Conservation (phyloP, 1,140 invertebrate species). For the Archegozetes longisetosus region DNA sequence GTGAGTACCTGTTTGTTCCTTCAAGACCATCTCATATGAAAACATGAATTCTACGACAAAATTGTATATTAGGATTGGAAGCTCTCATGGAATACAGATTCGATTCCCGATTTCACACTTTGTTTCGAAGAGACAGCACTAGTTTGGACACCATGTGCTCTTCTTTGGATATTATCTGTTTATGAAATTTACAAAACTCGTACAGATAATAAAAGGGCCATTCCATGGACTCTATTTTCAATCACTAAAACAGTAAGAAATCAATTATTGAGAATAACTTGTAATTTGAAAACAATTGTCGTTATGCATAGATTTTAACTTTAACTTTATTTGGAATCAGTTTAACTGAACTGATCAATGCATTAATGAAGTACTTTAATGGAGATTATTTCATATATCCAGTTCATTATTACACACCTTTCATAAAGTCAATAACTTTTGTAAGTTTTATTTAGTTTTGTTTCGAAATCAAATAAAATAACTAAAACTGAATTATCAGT, state of each 20-base stretch:
- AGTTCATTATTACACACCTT: too few species aligned
- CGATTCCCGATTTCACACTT: slow-evolving; percentile 56
- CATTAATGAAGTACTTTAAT: too few species aligned
- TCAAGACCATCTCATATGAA: too few species aligned
- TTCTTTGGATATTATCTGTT: slow-evolving; percentile 47
- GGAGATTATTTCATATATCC: too few species aligned
- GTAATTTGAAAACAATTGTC: too few species aligned
- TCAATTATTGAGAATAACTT: background rate
- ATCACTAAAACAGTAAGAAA: background rate
- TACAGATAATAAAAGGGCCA: background rate
- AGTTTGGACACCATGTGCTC: slow-evolving; percentile 69
- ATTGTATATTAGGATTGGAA: slow-evolving; percentile 49
- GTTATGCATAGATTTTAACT: background rate
- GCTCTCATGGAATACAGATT: slow-evolving; percentile 56
- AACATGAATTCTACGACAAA: too few species aligned
- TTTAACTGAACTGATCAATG: background rate
- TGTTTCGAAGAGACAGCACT: slow-evolving; percentile 78
- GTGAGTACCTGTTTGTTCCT: too few species aligned
- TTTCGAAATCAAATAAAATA: background rate
- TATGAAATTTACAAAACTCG: background rate
- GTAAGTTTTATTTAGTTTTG: background rate
- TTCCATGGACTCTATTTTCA: background rate
- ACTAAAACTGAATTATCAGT: background rate
- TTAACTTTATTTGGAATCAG: background rate
- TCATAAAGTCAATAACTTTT: slow-evolving; percentile 8